Evolutionary conservation across 1,140 invertebrate species (phyloP), one percentile per base, ranked within the genome.

Genomic region (Penaeus indicus): DNA sequence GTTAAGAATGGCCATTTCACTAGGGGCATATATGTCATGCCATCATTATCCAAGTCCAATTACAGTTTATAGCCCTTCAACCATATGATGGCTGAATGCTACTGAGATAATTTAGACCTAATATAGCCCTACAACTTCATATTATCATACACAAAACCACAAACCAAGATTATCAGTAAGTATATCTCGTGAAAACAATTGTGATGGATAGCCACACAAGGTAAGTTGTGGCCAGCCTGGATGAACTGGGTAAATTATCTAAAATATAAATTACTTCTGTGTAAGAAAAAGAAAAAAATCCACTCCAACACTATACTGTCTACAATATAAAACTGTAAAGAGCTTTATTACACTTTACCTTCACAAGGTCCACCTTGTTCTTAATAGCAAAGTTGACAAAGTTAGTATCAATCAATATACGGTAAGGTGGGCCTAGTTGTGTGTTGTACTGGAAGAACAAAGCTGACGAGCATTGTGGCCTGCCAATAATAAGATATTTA

Each of bases 361-460:
- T 85, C 18, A 99, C 95, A 78, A 99, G 96, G 92, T 99, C 99
- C 84, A 99, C 93, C 94, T 99, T 99, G 92, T 99, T 99, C 94
- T 99, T 99, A 60, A 99, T 98, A 0, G 98, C 98, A 93, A 99
- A 99, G 92, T 99, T 99, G 5, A 99, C 96, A 92, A 99, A 99
- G 94, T 99, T 99, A 2, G 99, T 99, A 93, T 99, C 99, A 22
- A 99, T 93, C 60, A 99, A 93, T 67, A 99, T 95, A 91, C 99
- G 98, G 93, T 98, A 99, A 0, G 99, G 99, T 21, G 99, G 99
- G 1, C 98, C 99, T 3, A 99, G 93, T 92, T 99, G 98, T n/a
- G 97, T 99, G 92, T 99, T 99, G 93, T 99, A 99, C 92, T 98
- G 96, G 92, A 99, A 99, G 93, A 99, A 99, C 86, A 99, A 92